Evolutionary conservation across 2,888 invertebrate species (phyloP).

Genomic region (Cataglyphis livida): DNA sequence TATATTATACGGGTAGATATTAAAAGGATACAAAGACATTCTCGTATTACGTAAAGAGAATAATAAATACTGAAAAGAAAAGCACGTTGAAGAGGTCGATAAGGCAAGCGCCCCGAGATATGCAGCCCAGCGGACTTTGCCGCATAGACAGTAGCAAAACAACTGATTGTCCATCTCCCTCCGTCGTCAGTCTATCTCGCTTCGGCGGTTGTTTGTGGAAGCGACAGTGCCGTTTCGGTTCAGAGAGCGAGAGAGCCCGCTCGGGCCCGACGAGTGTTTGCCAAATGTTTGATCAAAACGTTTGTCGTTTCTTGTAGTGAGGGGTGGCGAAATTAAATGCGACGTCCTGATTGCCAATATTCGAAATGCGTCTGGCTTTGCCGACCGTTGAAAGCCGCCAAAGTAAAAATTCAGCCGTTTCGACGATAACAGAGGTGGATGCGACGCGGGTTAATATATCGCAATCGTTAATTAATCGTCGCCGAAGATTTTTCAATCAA

Average conservation of each 20-base stretch:
- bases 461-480: constrained; percentile 43
- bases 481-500: background rate
- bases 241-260: constrained; percentile 61
- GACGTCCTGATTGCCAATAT: constrained; percentile 77
- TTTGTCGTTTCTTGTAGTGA: constrained; percentile 81
- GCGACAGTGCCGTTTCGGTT: constrained; percentile 78
- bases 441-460: constrained; percentile 32
- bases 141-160: constrained; percentile 81
- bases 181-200: constrained; percentile 60
- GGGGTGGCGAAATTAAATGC: constrained; percentile 82
- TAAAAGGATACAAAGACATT: constrained; percentile 5
- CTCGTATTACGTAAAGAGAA: constrained; percentile 21
- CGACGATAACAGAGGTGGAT: background rate
- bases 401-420: constrained; percentile 37
- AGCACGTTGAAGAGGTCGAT: constrained; percentile 59
- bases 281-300: constrained; percentile 85
- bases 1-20: constrained; percentile 10
- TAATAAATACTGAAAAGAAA: constrained; percentile 3
- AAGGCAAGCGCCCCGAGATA: constrained; percentile 77
- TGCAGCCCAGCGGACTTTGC: constrained; percentile 80
- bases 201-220: constrained; percentile 79
- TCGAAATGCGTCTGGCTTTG: constrained; percentile 66
- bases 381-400: background rate
- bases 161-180: constrained; percentile 66
- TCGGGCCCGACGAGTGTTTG: constrained; percentile 81